Evolutionary conservation across 35 echinoderm and acorn worm genomes (phyloP).

Genomic region (Diadema setosum): DNA sequence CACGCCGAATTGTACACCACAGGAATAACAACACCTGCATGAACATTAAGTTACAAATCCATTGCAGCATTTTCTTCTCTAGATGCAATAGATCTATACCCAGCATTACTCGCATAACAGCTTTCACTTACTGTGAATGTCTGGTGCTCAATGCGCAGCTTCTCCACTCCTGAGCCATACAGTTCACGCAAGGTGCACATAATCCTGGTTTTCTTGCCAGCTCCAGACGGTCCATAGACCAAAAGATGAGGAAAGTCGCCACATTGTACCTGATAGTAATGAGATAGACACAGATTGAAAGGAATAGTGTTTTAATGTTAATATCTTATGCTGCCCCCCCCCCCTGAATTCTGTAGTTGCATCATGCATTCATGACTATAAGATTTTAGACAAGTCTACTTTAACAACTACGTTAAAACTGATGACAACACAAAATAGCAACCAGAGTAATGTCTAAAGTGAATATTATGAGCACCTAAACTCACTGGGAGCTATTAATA

Average conservation of each 20-base stretch:
- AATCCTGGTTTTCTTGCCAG: conserved; percentile 95
- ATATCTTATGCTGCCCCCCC: not conserved
- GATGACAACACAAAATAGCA: not conserved
- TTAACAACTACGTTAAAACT: not conserved
- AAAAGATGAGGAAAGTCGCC: conserved; percentile 97
- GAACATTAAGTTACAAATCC: not conserved
- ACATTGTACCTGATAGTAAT: conserved; percentile 61
- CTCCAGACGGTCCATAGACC: conserved; percentile 96
- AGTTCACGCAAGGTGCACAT: conserved; percentile 92
- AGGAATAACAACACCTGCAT: not conserved
- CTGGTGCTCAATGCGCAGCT: conserved; percentile 89
- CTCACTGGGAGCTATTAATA: no score
- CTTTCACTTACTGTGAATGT: conserved; percentile 77
- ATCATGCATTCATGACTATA: not conserved
- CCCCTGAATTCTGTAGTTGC: not conserved
- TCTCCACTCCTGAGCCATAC: conserved; percentile 90
- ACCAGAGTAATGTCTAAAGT: no score
- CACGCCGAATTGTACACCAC: no score
- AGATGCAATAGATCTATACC: no score
- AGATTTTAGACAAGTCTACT: not conserved
- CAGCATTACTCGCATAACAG: not conserved
- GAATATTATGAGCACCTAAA: no score
- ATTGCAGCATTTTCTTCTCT: not conserved
- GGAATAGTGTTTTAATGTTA: not conserved
- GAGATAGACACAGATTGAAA: not conserved